Evolutionary conservation across 92 coral and sea anemone species (phyloP).

Genomic region (Hydrozoanthus gracilis): DNA sequence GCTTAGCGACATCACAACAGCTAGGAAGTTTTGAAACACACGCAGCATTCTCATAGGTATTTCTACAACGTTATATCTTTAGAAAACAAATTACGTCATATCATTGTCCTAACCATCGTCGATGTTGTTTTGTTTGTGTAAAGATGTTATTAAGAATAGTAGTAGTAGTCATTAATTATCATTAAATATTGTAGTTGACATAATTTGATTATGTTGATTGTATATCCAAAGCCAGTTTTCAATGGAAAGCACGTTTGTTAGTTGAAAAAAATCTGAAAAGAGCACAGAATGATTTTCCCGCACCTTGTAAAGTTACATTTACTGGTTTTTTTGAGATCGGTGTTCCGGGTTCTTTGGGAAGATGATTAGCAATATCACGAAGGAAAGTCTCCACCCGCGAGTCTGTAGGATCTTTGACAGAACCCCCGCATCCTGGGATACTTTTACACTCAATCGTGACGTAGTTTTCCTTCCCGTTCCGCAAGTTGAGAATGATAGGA

Average conservation of each 20-base stretch:
- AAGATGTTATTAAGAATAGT: too few relatives aligned
- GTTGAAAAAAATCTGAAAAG: background rate
- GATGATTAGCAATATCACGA: background rate
- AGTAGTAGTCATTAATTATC: too few relatives aligned
- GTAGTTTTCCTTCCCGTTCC: constrained; percentile 33
- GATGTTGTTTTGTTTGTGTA: too few relatives aligned
- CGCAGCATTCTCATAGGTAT: too few relatives aligned
- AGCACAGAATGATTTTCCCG: background rate
- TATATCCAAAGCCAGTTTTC: background rate
- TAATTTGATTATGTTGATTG: too few relatives aligned
- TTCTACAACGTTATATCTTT: too few relatives aligned
- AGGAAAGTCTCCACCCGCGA: constrained; percentile 26
- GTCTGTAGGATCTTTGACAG: constrained; percentile 66
- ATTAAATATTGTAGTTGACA: too few relatives aligned
- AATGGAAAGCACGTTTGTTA: background rate
- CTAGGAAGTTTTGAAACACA: too few relatives aligned
- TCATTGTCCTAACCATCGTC: too few relatives aligned
- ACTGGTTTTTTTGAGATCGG: background rate
- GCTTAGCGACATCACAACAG: too few relatives aligned
- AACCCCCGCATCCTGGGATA: constrained; percentile 33
- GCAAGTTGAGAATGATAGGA: constrained; percentile 79
- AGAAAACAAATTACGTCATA: too few relatives aligned
- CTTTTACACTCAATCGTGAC: constrained; percentile 54
- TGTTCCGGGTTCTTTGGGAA: background rate
- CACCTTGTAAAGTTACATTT: background rate